Conservation (phyloP, 1,140 invertebrate genomes). For the Aphelenchoides besseyi region DNA sequence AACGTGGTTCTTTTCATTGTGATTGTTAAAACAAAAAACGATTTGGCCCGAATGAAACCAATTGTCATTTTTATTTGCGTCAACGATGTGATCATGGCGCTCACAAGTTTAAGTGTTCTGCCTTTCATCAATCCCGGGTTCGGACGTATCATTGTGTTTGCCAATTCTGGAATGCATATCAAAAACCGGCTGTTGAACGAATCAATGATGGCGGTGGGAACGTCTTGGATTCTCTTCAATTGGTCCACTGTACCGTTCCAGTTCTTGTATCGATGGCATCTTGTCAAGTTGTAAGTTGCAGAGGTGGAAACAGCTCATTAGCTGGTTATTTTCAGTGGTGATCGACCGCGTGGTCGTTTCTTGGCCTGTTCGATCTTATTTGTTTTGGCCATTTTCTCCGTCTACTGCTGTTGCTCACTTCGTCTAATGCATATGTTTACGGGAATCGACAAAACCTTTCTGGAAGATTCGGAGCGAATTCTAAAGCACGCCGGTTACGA, state of each 20-base stretch:
- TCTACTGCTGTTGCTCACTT: background rate
- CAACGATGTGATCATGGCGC: background rate
- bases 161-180: background rate
- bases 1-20: background rate
- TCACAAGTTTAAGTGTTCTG: background rate
- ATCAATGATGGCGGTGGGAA: background rate
- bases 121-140: background rate
- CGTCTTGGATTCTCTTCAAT: slow-evolving; percentile 1
- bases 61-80: background rate
- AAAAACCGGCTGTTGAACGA: background rate
- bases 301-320: too few relatives aligned
- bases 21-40: background rate
- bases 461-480: background rate
- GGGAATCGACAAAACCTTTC: background rate
- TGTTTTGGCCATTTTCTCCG: background rate
- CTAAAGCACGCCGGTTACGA: background rate
- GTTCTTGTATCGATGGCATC: background rate
- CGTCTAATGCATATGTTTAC: background rate
- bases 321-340: too few relatives aligned
- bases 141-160: background rate
- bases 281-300: background rate
- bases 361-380: background rate
- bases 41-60: background rate
- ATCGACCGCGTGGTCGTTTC: background rate
- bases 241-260: background rate